These are phyloP conservation scores for Danio tinwini DNA, from an alignment of 2,797 vertebrate genomes.

Conservation along the genomic window DNA sequence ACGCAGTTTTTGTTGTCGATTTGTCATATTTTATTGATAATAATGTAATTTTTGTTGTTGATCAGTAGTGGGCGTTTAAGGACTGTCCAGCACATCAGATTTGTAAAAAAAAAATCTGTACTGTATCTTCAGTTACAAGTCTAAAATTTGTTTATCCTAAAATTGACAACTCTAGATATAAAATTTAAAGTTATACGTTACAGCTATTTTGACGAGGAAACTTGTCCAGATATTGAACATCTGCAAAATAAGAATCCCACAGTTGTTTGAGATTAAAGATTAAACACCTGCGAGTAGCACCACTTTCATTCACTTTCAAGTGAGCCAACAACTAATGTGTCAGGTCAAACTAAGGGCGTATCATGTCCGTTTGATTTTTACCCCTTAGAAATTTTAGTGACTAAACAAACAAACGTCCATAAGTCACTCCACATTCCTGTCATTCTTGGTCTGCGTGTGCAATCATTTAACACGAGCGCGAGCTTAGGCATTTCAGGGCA, in stretches of 20 bases:
- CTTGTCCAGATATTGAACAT: background rate
- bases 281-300: background rate
- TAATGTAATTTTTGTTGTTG: slow-evolving; percentile 16
- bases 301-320: background rate
- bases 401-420: background rate
- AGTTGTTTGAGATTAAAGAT: background rate
- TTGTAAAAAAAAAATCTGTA: background rate
- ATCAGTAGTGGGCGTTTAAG: slow-evolving; percentile 16
- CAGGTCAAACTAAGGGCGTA: background rate
- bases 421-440: slow-evolving; percentile 47
- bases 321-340: background rate
- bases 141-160: background rate
- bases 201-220: background rate
- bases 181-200: background rate
- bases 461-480: slow-evolving; percentile 46
- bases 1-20: background rate
- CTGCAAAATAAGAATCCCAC: background rate
- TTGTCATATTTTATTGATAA: too few species aligned
- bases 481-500: background rate
- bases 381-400: background rate
- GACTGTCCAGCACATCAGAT: background rate
- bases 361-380: background rate
- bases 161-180: background rate
- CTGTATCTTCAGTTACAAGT: background rate
- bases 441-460: slow-evolving; percentile 50